Percentiles rank a stretch among this genome's conserved stretches.
Evolutionary conservation across 2,113 vertebrate genomes (phyloP).

Genomic region (Reinhardtius hippoglossoides): DNA sequence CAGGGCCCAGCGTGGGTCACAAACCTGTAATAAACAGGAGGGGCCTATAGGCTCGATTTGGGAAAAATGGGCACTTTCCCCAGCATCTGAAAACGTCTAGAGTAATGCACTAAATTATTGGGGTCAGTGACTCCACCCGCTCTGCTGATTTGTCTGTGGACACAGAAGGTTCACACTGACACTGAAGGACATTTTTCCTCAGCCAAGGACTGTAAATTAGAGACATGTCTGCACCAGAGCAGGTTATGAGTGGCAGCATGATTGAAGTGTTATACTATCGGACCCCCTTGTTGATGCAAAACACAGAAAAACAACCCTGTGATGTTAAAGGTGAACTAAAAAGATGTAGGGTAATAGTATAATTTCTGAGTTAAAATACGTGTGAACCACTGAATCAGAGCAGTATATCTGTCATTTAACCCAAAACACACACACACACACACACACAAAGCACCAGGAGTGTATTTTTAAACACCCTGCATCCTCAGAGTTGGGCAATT

Average conservation of each 20-base stretch:
- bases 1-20: constrained; percentile 80
- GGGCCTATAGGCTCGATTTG: constrained; percentile 75
- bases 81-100: constrained; percentile 78
- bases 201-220: constrained; percentile 80
- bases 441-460: constrained; percentile 59
- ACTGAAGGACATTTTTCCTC: constrained; percentile 83
- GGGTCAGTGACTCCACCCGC: constrained; percentile 83
- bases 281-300: constrained; percentile 59
- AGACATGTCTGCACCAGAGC: constrained; percentile 58
- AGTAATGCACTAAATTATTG: constrained; percentile 86
- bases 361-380: constrained; percentile 18
- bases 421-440: constrained; percentile 9
- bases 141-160: constrained; percentile 85
- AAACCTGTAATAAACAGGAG: constrained; percentile 86
- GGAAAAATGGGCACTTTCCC: constrained; percentile 79
- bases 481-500: constrained; percentile 79
- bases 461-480: constrained; percentile 81
- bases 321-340: constrained; percentile 42
- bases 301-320: constrained; percentile 46
- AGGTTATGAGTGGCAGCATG: constrained; percentile 59
- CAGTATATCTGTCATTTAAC: constrained; percentile 51
- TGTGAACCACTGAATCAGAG: constrained; percentile 9
- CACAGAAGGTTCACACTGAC: constrained; percentile 80
- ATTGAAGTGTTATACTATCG: constrained; percentile 62
- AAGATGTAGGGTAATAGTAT: constrained; percentile 4